A percentile compares a stretch with the other conserved stretches of the same genome.
Evolutionary conservation across 2,113 vertebrate species (phyloP).

Genomic region (Erythrocercus mccallii): DNA sequence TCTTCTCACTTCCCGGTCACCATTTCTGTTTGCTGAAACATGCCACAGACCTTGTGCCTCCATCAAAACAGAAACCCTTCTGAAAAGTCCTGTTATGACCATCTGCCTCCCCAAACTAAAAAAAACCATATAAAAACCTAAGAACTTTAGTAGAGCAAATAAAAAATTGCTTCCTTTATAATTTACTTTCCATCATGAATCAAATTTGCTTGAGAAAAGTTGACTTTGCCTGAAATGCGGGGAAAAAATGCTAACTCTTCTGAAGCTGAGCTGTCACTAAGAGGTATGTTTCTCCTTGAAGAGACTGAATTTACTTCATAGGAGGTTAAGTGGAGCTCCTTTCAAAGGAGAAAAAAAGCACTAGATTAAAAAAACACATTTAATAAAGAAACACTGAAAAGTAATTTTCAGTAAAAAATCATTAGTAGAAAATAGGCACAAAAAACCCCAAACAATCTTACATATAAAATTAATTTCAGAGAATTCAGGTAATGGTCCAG

Average conservation of each 20-base stretch:
- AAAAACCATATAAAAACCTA: background rate
- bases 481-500: background rate
- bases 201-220: background rate
- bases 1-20: background rate
- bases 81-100: background rate
- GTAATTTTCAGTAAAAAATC: background rate
- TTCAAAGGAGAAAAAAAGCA: background rate
- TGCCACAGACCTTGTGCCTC: background rate
- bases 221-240: background rate
- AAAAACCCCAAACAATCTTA: background rate
- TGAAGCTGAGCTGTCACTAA: background rate
- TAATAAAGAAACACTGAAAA: background rate
- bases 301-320: background rate
- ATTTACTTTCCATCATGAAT: background rate
- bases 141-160: background rate
- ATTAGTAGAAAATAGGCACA: background rate
- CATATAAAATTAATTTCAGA: background rate
- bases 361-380: background rate
- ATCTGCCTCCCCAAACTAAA: background rate
- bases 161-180: background rate
- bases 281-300: background rate
- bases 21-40: background rate
- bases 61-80: background rate
- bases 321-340: background rate
- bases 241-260: background rate